A percentile compares a stretch with the other conserved stretches of the same genome.
Evolutionary conservation across 2,113 vertebrate species (phyloP).

Genomic region (Fukomys damarensis): DNA sequence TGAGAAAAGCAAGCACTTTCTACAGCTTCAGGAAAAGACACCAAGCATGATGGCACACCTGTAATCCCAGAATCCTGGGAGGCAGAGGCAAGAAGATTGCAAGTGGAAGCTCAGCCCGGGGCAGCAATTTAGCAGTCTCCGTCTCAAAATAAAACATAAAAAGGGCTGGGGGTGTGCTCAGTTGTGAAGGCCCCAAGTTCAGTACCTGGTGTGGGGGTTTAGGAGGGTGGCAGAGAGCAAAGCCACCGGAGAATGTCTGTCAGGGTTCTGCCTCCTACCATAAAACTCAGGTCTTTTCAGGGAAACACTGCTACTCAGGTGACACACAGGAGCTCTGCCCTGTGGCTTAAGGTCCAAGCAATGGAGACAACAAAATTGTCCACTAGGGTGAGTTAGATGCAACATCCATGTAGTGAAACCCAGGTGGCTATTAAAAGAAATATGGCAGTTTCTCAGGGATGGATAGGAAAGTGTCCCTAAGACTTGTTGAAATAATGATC

Average conservation of each 20-base stretch:
- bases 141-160: neutral
- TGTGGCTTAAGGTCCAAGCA: neutral
- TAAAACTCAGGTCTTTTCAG: neutral
- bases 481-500: neutral
- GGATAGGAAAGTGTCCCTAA: neutral
- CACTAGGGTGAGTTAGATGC: too few species aligned
- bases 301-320: accelerated
- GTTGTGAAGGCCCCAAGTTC: neutral
- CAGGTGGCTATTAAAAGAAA: too few species aligned
- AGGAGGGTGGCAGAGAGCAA: neutral
- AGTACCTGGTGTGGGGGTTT: neutral
- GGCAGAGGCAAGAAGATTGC: neutral
- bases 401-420: accelerated
- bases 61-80: neutral
- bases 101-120: neutral
- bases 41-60: neutral
- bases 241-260: accelerated
- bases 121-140: neutral
- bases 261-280: neutral
- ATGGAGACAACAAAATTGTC: accelerated
- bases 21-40: accelerated
- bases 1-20: accelerated
- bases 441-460: too few species aligned
- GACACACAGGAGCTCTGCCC: accelerated
- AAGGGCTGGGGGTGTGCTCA: neutral